A percentile compares a stretch with the other conserved stretches of the same genome.
These are phyloP conservation scores for Zonotrichia leucophrys DNA, from an alignment of 2,113 vertebrate genomes.

Conservation along the genomic window DNA sequence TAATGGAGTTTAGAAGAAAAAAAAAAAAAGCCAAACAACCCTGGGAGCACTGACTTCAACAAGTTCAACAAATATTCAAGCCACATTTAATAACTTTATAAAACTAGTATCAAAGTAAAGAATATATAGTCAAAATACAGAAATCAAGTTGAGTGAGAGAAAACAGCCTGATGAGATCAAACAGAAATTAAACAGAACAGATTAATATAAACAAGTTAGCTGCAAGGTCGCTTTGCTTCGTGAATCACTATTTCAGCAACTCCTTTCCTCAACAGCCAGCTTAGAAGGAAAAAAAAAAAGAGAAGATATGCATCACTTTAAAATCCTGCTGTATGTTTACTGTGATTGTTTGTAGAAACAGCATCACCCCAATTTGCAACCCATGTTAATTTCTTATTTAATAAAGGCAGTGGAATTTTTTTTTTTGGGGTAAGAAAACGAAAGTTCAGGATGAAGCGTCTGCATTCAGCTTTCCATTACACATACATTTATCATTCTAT, in stretches of 20 bases:
- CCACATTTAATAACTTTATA: slow-evolving; percentile 71
- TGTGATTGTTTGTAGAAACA: slow-evolving; percentile 43
- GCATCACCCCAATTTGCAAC: slow-evolving; percentile 12
- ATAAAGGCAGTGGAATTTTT: not conserved
- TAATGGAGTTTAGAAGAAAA: not conserved
- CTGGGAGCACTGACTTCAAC: slow-evolving; percentile 52
- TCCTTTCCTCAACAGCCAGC: not conserved
- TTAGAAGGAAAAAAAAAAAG: slow-evolving; percentile 5
- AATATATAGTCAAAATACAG: slow-evolving; percentile 69
- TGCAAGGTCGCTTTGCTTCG: not conserved
- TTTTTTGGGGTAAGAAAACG: not conserved
- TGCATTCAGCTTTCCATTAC: slow-evolving; percentile 43
- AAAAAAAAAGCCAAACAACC: slow-evolving; percentile 8
- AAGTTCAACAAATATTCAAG: slow-evolving; percentile 57
- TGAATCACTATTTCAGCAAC: slow-evolving; percentile 38
- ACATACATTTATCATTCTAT: not conserved
- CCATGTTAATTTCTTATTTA: not conserved
- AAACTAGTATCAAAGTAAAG: slow-evolving; percentile 73
- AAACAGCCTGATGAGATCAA: slow-evolving; percentile 60
- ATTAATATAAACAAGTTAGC: slow-evolving; percentile 21
- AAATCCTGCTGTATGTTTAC: slow-evolving; percentile 1
- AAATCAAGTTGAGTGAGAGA: slow-evolving; percentile 48
- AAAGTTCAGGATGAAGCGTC: not conserved
- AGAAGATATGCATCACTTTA: slow-evolving; percentile 12
- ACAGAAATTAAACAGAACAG: slow-evolving; percentile 51